These are phyloP conservation scores for Bufo bufo DNA, from an alignment of 2,113 vertebrate species.

Conservation along the genomic window DNA sequence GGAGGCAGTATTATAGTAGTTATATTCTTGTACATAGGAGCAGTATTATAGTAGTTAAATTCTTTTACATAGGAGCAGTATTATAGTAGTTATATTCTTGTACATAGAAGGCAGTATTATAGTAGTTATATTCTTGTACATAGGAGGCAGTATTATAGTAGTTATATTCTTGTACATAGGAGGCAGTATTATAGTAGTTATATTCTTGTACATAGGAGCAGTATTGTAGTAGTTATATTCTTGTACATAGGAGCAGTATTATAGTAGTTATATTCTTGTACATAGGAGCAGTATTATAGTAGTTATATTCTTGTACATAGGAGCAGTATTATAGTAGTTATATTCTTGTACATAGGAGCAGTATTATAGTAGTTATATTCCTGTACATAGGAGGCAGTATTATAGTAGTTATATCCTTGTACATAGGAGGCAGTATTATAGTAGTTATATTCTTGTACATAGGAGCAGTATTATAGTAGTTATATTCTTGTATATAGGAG, in stretches of 20 bases:
- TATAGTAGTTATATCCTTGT: too few species aligned
- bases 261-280: constrained; percentile 10
- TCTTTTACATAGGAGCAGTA: neutral
- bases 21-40: neutral
- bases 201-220: constrained; percentile 2
- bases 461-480: too few species aligned
- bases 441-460: too few species aligned
- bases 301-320: too few species aligned
- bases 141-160: constrained; percentile 5
- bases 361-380: too few species aligned
- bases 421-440: too few species aligned
- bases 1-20: neutral
- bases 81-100: constrained; percentile 9
- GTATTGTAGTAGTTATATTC: constrained; percentile 21
- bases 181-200: constrained; percentile 20
- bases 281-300: neutral
- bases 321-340: too few species aligned
- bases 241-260: constrained; percentile 16
- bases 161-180: constrained; percentile 3
- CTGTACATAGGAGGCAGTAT: too few species aligned
- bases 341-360: too few species aligned
- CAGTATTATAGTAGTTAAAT: constrained; percentile 19
- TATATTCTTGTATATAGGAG: too few species aligned
- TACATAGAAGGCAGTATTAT: constrained; percentile 6
- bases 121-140: constrained; percentile 4